Percentiles rank a stretch among this genome's conserved stretches.
These are phyloP conservation scores for Heterohyrax brucei DNA, from an alignment of 2,797 vertebrate genomes.

Conservation along the genomic window DNA sequence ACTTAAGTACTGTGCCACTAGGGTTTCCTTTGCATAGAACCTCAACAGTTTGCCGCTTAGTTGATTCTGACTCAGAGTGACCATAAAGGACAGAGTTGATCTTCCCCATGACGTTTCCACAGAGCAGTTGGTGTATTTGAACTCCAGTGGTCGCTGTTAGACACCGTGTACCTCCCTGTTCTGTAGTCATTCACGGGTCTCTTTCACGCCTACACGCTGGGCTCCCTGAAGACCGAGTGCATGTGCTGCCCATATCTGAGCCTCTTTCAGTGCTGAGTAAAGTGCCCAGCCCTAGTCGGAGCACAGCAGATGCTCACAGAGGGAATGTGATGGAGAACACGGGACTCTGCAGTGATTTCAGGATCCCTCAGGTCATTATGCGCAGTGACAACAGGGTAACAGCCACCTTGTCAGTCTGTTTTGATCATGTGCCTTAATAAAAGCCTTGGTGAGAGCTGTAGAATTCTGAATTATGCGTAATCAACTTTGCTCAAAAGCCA, in stretches of 20 bases:
- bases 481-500: not conserved
- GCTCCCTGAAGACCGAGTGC: not conserved
- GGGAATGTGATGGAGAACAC: not conserved
- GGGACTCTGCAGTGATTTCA: rapidly evolving
- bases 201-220: not conserved
- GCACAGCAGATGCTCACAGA: not conserved
- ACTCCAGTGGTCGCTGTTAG: not conserved
- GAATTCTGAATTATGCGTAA: not conserved
- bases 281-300: not conserved
- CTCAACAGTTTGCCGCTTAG: no score
- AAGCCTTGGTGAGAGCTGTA: not conserved
- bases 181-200: not conserved
- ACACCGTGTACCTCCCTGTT: not conserved
- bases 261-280: not conserved
- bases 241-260: not conserved
- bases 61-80: no score
- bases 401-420: not conserved
- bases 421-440: not conserved
- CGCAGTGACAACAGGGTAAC: not conserved
- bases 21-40: no score
- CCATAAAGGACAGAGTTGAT: not conserved
- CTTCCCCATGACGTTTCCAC: not conserved
- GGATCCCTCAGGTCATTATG: not conserved
- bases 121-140: not conserved
- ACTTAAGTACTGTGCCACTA: no score